A percentile compares a stretch with the other conserved stretches of the same genome.
Evolutionary conservation across 2,888 invertebrate genomes (phyloP).

Genomic region (Crematogaster levior): DNA sequence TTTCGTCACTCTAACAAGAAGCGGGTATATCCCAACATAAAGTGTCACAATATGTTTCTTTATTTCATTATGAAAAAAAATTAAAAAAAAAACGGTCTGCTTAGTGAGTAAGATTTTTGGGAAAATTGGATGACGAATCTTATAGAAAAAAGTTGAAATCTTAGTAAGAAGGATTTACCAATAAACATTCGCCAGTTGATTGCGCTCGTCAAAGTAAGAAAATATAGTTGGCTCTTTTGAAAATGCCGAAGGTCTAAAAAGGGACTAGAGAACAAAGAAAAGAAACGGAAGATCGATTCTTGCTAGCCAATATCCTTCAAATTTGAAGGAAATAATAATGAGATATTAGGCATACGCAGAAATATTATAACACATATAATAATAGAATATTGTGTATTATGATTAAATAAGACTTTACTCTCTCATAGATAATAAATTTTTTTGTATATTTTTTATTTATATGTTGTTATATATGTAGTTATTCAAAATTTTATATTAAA

Average conservation of each 20-base stretch:
- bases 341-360: not conserved
- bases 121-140: constrained; percentile 58
- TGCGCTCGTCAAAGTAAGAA: constrained; percentile 52
- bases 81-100: constrained; percentile 31
- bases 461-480: not conserved
- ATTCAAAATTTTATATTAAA: not conserved
- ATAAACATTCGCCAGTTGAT: constrained; percentile 50
- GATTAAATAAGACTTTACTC: not conserved
- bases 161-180: constrained; percentile 54
- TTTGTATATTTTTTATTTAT: not conserved
- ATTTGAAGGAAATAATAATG: not conserved
- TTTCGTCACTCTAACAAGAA: not conserved
- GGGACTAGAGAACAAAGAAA: not conserved
- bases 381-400: not conserved
- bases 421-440: not conserved
- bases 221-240: constrained; percentile 18
- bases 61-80: constrained; percentile 47
- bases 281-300: not conserved
- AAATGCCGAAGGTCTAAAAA: not conserved
- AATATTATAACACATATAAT: too few relatives aligned
- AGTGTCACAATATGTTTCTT: constrained; percentile 4
- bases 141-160: constrained; percentile 14
- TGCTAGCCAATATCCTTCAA: constrained; percentile 37
- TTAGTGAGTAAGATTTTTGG: constrained; percentile 45
- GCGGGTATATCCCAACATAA: not conserved